Evolutionary conservation across 2,113 vertebrate species (phyloP).

Genomic region (Cephalopholis sonnerati): DNA sequence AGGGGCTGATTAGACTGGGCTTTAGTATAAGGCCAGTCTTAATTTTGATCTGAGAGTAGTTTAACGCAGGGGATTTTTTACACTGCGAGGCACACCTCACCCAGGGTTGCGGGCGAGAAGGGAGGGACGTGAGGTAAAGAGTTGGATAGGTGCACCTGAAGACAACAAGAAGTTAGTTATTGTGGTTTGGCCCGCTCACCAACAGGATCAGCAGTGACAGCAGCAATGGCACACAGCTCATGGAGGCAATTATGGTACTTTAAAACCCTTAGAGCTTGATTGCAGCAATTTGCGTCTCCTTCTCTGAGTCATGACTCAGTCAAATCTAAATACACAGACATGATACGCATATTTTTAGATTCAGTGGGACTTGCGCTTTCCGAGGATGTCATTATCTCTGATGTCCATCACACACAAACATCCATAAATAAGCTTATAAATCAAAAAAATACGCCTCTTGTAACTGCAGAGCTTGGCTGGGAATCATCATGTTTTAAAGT

Average conservation of each 20-base stretch:
- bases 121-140: not conserved
- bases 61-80: no score
- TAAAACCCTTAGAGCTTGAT: not conserved
- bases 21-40: no score
- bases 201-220: not conserved
- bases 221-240: not conserved
- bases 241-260: not conserved
- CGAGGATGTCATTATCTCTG: not conserved
- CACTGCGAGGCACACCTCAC: no score
- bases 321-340: constrained; percentile 1
- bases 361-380: not conserved
- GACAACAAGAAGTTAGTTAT: constrained; percentile 13
- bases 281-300: not conserved
- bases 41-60: no score
- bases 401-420: not conserved
- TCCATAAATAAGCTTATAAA: not conserved
- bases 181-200: constrained; percentile 3
- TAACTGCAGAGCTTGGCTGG: not conserved
- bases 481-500: not conserved
- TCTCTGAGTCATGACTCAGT: not conserved
- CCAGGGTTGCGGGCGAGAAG: no score
- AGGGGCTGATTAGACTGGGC: not conserved
- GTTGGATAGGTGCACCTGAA: constrained; percentile 13
- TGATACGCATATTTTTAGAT: not conserved
- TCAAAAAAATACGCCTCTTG: not conserved